Base-by-base conservation (phyloP, 2,888 invertebrate species). In the Napeogenes inachia region DNA sequence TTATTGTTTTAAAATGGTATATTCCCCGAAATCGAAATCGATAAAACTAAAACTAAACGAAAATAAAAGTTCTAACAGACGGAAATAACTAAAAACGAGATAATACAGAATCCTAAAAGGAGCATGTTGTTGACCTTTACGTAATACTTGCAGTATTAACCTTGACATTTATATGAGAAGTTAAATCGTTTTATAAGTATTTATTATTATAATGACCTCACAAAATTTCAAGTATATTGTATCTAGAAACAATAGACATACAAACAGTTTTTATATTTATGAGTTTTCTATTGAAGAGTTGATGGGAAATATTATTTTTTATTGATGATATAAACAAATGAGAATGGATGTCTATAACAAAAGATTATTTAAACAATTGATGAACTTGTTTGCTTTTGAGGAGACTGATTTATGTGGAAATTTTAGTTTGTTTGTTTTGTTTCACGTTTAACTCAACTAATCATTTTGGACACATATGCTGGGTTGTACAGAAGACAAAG, bases 161-260 rank as follows among this genome's bases (percentile, higher is more conserved):
- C 68, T 63, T 59, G 68, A 63, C 64, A 64, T 68, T 69, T 65
- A 54, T 8, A 38, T 54, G 56, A 62, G 57, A 57, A 38, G 59
- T 60, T 54, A 45, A 46, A 38, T 30, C 30, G 38, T 59, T 59
- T 65, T 58, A 54, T 46, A 50, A 55, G 13, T 59, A 50, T 62
- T 59, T 58, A 61, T 53, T 58, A 61, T 53, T 47, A 61, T 57
- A 38, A 45, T 62, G 59, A 63, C 63, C 59, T 66, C 60, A 63
- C 50, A 10, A 35, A 38, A 38, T 60, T 46, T 21, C 45, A 46
- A 21, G 46, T 35, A 55, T 47, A 60, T 47, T 47, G 54, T 54
- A 55, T 56, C 56, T 59, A 21, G 21, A 21, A 45, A 59, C 62
- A 62, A 62, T 35, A 21, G 35, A 56, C 53, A 56, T 47, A 47